Evolutionary conservation across 2,113 vertebrate species (phyloP), one percentile per base, ranked within the genome.

Genomic region (human): DNA sequence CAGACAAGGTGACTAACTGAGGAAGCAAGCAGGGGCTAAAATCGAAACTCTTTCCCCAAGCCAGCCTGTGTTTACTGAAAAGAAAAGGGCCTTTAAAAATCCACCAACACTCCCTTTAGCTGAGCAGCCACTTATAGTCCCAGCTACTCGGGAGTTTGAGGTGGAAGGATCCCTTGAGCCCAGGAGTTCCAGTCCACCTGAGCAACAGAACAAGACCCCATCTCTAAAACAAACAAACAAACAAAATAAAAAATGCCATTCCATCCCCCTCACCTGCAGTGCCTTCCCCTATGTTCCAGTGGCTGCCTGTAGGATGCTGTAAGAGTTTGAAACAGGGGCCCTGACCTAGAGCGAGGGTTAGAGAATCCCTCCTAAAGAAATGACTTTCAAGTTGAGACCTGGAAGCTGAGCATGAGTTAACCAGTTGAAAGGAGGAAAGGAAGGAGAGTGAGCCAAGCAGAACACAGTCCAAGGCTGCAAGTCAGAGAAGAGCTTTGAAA

Each of bases 281-380:
- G 14, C 25, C 61, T 68, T 93, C 84, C 57, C 68, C 50, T 57
- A 3, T 38, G 73, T 83, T 50, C 32, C 13, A 45, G 52, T 9
- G 18, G 18, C n/a, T 11, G 4, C n/a, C 5, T 86, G 59, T n/a
- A 79, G 83, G 68, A 43, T 75, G 9, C 38, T 48, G 0, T 61
- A 43, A 38, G 73, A 43, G 11, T 76, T 70, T 68, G 78, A 91
- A 73, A 48, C 32, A 52, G 23, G 68, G 48, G 52, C 16, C 79
- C 57, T 32, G n/a, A 35, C 9, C 57, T 72, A 23, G 79, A 20
- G 2, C 81, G 27, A 45, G 38, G 18, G 14, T 4, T 40, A 55
- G 6, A 55, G 93, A 48, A 35, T 61, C 57, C 13, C 22, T 89
- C 23, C 23, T 40, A 57, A 95, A 23, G 64, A 90, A 93, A 73